Conservation (phyloP, 2,797 vertebrate genomes). For the Buceros bicornis region DNA sequence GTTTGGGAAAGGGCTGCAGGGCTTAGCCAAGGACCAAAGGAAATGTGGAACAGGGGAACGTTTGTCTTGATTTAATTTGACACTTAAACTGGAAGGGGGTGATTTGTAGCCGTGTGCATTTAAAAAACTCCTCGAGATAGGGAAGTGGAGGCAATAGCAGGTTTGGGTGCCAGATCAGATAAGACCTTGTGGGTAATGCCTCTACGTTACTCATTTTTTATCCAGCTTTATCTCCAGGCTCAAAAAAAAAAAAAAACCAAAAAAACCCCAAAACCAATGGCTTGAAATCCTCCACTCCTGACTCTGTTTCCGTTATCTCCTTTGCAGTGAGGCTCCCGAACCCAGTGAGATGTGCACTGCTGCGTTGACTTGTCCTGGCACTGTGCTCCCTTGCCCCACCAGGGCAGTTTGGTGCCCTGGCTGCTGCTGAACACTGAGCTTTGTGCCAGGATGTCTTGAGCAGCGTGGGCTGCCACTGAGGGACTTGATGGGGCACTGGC, state of each 20-base stretch:
- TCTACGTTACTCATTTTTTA: slow-evolving; percentile 65
- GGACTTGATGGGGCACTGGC: neutral
- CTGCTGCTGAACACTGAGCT: neutral
- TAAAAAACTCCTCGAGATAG: slow-evolving; percentile 56
- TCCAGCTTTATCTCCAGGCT: slow-evolving; percentile 36
- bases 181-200: slow-evolving; percentile 64
- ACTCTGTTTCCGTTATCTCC: neutral
- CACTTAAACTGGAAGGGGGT: slow-evolving; percentile 63
- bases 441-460: neutral
- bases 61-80: slow-evolving; percentile 76
- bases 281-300: slow-evolving; percentile 23
- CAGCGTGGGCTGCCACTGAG: neutral
- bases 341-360: fast-evolving
- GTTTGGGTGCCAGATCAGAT: slow-evolving; percentile 66
- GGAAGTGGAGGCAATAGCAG: slow-evolving; percentile 66
- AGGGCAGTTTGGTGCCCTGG: neutral
- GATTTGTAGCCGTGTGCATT: slow-evolving; percentile 58
- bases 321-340: neutral
- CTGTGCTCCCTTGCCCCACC: neutral
- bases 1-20: slow-evolving; percentile 62
- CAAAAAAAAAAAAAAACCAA: neutral
- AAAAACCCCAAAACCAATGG: neutral
- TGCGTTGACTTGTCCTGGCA: neutral
- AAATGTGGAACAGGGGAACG: slow-evolving; percentile 56
- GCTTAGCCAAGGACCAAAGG: slow-evolving; percentile 65